Conservation (phyloP, 2,888 invertebrate species). For the Perdita meconis region DNA sequence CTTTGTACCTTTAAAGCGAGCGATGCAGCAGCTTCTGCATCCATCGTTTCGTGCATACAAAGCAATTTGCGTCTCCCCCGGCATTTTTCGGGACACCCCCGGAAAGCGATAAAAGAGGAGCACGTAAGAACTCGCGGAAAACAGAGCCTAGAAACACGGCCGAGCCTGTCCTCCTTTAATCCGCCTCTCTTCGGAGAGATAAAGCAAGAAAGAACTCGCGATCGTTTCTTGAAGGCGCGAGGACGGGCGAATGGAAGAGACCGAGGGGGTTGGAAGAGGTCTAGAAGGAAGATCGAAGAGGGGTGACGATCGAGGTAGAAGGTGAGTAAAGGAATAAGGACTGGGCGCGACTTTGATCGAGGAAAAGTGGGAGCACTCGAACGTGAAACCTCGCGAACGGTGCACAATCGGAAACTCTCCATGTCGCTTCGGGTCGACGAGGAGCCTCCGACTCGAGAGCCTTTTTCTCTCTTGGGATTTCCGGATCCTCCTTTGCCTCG, state of each 20-base stretch:
- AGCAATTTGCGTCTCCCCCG: background rate
- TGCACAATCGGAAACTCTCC: slow-evolving; percentile 80
- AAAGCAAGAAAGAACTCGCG: slow-evolving; percentile 12
- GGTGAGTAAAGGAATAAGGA: slow-evolving; percentile 55
- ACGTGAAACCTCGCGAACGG: slow-evolving; percentile 76
- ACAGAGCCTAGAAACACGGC: background rate
- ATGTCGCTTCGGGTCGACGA: slow-evolving; percentile 69
- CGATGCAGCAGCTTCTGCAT: background rate
- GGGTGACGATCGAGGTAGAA: slow-evolving; percentile 42
- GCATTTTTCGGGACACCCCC: background rate
- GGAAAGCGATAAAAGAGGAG: background rate
- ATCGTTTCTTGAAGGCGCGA: background rate
- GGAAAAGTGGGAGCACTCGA: slow-evolving; percentile 78
- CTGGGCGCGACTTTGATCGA: slow-evolving; percentile 76
- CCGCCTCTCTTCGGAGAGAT: slow-evolving; percentile 8
- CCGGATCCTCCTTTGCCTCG: slow-evolving; percentile 44
- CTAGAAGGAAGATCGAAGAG: slow-evolving; percentile 37
- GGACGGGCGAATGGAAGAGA: slow-evolving; percentile 25
- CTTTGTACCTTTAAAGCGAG: slow-evolving; percentile 28
- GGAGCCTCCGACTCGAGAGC: slow-evolving; percentile 49
- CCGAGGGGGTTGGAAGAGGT: slow-evolving; percentile 29
- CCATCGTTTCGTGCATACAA: background rate
- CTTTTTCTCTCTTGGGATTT: slow-evolving; percentile 48
- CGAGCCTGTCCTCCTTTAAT: slow-evolving; percentile 47
- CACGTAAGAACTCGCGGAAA: background rate